These are phyloP conservation scores for Lerista edwardsae DNA, from an alignment of 2,797 vertebrate species.

Conservation along the genomic window DNA sequence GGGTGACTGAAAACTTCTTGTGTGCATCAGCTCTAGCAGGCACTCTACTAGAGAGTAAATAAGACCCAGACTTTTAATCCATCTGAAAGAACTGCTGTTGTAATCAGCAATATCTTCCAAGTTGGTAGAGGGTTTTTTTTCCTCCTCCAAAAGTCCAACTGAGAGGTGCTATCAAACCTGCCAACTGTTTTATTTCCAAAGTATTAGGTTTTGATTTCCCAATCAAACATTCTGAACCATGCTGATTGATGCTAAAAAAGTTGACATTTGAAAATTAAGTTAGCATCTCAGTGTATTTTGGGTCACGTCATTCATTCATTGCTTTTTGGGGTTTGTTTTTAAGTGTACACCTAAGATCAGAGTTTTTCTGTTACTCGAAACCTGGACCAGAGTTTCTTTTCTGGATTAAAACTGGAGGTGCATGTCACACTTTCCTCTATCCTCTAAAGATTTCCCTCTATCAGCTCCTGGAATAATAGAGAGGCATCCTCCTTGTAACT, in stretches of 20 bases:
- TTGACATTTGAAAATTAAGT: background rate
- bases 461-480: background rate
- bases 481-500: background rate
- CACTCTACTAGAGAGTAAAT: conserved; percentile 76
- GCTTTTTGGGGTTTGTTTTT: background rate
- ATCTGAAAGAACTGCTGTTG: conserved; percentile 67
- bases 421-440: background rate
- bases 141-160: too few relatives aligned
- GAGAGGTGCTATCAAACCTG: background rate
- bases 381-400: background rate
- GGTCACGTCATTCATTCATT: background rate
- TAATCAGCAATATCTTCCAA: conserved; percentile 4
- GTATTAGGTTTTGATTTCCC: background rate
- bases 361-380: background rate
- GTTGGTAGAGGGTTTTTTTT: background rate
- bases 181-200: fast-evolving
- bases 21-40: conserved; percentile 76
- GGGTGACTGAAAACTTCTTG: conserved; percentile 72
- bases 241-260: background rate
- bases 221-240: background rate
- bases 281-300: background rate
- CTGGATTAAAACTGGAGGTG: background rate
- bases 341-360: background rate
- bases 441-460: too few relatives aligned
- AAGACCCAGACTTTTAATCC: conserved; percentile 73